Conservation (phyloP, 2,888 invertebrate species). For the Ophioninae sp. region DNA sequence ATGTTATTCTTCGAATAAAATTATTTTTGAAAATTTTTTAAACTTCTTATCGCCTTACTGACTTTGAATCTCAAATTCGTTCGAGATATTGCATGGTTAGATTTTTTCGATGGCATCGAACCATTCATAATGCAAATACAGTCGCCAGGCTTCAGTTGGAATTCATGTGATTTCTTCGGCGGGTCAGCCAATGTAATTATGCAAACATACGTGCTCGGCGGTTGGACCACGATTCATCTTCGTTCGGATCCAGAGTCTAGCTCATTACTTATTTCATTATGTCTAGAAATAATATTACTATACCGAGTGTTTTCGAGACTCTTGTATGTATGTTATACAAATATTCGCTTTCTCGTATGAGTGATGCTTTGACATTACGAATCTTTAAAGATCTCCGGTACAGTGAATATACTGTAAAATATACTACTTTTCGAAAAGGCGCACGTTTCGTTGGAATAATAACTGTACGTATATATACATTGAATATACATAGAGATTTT, state of each 20-base stretch:
- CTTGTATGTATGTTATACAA: constrained; percentile 22
- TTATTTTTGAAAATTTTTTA: no score
- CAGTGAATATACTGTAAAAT: constrained; percentile 16
- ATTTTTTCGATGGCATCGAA: neutral
- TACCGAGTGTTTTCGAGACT: neutral
- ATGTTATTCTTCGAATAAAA: no score
- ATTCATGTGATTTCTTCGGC: neutral
- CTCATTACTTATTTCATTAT: constrained; percentile 4
- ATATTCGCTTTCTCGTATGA: constrained; percentile 9
- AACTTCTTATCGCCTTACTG: no score
- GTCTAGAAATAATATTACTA: constrained; percentile 17
- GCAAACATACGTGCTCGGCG: neutral
- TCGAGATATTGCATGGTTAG: neutral
- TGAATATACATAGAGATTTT: neutral
- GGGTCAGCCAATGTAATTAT: neutral
- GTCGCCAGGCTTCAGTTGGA: neutral
- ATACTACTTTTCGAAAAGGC: neutral
- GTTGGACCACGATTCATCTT: neutral
- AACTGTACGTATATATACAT: neutral
- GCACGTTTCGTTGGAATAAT: neutral
- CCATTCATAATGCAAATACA: neutral
- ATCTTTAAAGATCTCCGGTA: neutral
- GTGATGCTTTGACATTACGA: neutral
- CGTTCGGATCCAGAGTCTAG: neutral
- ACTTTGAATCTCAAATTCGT: no score